Conservation (phyloP, 2,113 vertebrate genomes). For the Tretioscincus oriximinensis region DNA sequence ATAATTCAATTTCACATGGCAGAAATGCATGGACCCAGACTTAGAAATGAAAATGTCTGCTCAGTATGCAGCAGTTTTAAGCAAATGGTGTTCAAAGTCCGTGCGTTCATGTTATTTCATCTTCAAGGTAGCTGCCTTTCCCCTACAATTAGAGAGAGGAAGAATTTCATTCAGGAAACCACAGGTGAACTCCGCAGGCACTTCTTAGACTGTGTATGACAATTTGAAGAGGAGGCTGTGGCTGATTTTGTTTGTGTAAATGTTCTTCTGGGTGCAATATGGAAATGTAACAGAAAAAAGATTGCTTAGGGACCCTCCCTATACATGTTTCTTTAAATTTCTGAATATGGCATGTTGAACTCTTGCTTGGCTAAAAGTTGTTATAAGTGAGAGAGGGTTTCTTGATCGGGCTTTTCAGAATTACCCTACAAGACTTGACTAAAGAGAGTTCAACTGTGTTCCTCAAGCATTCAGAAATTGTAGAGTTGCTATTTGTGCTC, state of each 20-base stretch:
- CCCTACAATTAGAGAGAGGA: slow-evolving; percentile 5
- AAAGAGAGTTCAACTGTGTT: not conserved
- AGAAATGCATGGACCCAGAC: slow-evolving; percentile 11
- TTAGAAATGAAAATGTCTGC: not conserved
- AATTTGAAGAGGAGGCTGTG: slow-evolving; percentile 16
- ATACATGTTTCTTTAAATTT: slow-evolving; percentile 25
- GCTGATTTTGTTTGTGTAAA: not conserved
- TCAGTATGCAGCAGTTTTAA: slow-evolving; percentile 6
- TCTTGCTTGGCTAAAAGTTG: slow-evolving; percentile 18
- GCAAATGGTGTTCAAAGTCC: not conserved
- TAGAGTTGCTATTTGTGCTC: not conserved
- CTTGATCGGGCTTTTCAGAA: not conserved
- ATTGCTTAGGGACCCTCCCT: not conserved
- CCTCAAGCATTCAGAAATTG: slow-evolving; percentile 3
- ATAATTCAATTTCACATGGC: slow-evolving; percentile 13
- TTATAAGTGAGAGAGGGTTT: not conserved
- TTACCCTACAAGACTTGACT: not conserved
- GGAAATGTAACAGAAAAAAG: not conserved
- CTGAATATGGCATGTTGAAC: slow-evolving; percentile 3
- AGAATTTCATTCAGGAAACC: slow-evolving; percentile 30
- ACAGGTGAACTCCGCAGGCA: slow-evolving; percentile 4
- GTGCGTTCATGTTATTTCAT: not conserved
- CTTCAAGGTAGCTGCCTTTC: not conserved
- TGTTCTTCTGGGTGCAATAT: not conserved
- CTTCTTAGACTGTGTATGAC: not conserved